phyloP scores from a whole-genome alignment of 2,888 invertebrate genomes.

The Corbicula japonica region DNA sequence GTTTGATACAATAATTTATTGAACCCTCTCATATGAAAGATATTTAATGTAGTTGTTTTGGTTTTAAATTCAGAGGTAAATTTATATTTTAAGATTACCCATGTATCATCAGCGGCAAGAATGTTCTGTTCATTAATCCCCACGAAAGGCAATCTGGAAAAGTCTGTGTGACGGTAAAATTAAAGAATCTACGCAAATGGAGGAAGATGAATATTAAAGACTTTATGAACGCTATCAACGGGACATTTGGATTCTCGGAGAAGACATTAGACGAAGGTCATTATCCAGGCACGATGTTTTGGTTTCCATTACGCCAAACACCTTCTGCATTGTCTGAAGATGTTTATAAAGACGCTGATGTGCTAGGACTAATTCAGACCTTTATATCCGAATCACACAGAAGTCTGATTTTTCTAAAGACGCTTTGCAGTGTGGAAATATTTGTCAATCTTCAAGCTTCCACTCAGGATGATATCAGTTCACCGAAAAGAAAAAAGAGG shows the following conservation, averaged over 20 bases:
- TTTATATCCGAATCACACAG: conserved; percentile 78
- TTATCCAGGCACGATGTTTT: conserved; percentile 80
- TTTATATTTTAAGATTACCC: conserved; percentile 61
- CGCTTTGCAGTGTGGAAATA: conserved; percentile 76
- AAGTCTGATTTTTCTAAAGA: conserved; percentile 80
- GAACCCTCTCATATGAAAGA: no score
- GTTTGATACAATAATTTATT: no score
- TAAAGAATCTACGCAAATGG: conserved; percentile 27
- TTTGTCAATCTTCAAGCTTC: conserved; percentile 31
- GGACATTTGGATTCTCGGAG: conserved; percentile 68
- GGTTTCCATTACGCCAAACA: conserved; percentile 79
- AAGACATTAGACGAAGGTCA: conserved; percentile 57
- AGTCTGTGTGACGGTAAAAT: conserved; percentile 37
- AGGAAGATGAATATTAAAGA: conserved; percentile 27
- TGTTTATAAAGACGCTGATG: conserved; percentile 70
- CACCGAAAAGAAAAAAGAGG: background rate
- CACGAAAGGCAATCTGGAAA: conserved; percentile 20
- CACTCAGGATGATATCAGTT: background rate
- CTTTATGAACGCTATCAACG: conserved; percentile 63
- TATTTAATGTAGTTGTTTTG: no score
- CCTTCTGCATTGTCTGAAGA: conserved; percentile 76
- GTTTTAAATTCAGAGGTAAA: no score
- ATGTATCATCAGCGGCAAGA: conserved; percentile 58
- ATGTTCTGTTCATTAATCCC: conserved; percentile 51
- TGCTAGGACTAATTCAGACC: conserved; percentile 72